Base-by-base conservation (phyloP, 2,113 vertebrate genomes). In the Microtus oregoni region DNA sequence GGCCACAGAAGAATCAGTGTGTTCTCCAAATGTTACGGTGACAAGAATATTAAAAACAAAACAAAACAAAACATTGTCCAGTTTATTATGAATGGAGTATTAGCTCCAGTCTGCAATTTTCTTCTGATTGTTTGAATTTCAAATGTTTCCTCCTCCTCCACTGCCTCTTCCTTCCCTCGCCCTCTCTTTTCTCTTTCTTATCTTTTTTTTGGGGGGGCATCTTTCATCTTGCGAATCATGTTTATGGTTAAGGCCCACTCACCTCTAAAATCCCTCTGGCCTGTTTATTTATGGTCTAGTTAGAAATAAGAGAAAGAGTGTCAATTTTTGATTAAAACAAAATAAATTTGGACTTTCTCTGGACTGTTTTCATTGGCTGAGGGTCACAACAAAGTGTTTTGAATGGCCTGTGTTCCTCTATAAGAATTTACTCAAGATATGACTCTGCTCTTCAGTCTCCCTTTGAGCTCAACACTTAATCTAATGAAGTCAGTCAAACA, bases 281-380 rank as follows among this genome's bases (percentile, higher is more conserved):
- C 61, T 58, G 20, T 58, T 88, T 79, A 41, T 58, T 92, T 73
- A 20, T 38, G 58, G 26, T 19, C 63, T 85, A 86, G 50, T 35
- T 38, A 95, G 55, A 94, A 7, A 38, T 22, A 63, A 91, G 17
- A 63, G n/a, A 26, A 81, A 75, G 77, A 79, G 22, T 24, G 14
- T 73, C 55, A 87, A 88, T 55, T 82, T 72, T 55, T 65, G 15
- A 90, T 76, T 52, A 81, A 94, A 79, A 61, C 72, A 86, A 90
- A 63, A 10, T 41, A 58, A 65, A 58, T 89, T 7, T 78, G 22
- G 70, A 35, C 44, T 44, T 90, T 67, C 38, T 94, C 1, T 52
- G 10, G 28, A 82, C 9, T 63, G 63, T 87, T 63, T 86, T 95
- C 75, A 65, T n/a, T 8, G 30, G 9, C 17, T n/a, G 15, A 75